A percentile compares a stretch with the other conserved stretches of the same genome.
Evolutionary conservation across 1,140 invertebrate species (phyloP).

Genomic region (Drosophila leontia): DNA sequence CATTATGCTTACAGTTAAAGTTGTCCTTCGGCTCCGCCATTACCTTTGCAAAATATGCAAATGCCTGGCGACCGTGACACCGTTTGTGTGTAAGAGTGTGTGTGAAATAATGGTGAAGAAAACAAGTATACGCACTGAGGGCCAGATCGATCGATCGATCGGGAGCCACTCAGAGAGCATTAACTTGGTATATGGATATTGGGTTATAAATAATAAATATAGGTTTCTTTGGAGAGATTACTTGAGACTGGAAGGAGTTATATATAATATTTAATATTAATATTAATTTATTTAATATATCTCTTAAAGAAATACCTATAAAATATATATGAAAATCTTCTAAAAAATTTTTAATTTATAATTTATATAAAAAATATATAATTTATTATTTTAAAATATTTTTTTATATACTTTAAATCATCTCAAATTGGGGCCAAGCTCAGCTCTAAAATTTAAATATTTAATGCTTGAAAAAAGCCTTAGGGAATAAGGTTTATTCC

Average conservation of each 20-base stretch:
- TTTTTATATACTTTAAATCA: too few relatives aligned
- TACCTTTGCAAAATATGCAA: slow-evolving; percentile 59
- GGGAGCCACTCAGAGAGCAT: not conserved
- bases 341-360: too few relatives aligned
- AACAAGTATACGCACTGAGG: slow-evolving; percentile 2
- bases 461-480: not conserved
- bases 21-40: slow-evolving; percentile 11
- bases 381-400: too few relatives aligned
- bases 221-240: not conserved
- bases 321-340: too few relatives aligned
- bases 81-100: too few relatives aligned
- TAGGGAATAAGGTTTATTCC: not conserved
- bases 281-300: too few relatives aligned
- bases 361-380: too few relatives aligned
- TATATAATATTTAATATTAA: too few relatives aligned
- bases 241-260: too few relatives aligned
- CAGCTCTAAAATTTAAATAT: not conserved
- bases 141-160: not conserved
- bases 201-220: too few relatives aligned
- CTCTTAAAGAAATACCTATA: too few relatives aligned
- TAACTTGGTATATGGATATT: not conserved
- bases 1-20: slow-evolving; percentile 24
- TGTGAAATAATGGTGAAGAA: slow-evolving; percentile 4
- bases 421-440: too few relatives aligned
- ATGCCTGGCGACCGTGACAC: slow-evolving; percentile 20